phyloP scores from a whole-genome alignment of 1,140 invertebrate species.

The Caerostris darwini region DNA sequence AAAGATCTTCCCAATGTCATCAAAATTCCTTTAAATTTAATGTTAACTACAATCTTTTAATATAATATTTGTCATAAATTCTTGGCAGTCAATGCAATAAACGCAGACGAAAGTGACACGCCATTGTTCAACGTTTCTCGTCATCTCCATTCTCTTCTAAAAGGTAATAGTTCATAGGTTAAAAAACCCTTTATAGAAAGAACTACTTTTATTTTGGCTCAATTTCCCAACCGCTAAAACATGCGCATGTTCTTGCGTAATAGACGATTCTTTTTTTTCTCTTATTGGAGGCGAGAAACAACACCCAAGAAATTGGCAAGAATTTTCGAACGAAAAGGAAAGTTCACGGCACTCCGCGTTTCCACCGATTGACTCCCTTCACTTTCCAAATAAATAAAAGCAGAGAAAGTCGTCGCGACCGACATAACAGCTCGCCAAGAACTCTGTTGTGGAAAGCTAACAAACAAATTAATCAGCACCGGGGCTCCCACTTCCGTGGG shows the following conservation, averaged over 20 bases:
- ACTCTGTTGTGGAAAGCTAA: conserved; percentile 46
- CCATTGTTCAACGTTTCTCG: too few species aligned
- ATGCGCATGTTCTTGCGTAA: background rate
- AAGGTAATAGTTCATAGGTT: background rate
- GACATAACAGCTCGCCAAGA: conserved; percentile 51
- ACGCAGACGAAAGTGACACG: too few species aligned
- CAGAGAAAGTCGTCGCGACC: conserved; percentile 30
- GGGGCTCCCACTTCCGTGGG: background rate
- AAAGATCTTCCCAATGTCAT: too few species aligned
- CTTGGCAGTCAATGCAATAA: too few species aligned
- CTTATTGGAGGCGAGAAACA: background rate
- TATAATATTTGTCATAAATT: too few species aligned
- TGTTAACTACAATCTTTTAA: too few species aligned
- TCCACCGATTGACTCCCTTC: background rate
- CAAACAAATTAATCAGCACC: conserved; percentile 44
- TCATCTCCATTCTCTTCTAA: background rate
- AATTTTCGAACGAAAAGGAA: conserved; percentile 19
- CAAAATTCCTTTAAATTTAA: too few species aligned
- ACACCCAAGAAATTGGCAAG: conserved; percentile 6
- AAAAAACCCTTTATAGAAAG: background rate
- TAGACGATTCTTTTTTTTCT: background rate
- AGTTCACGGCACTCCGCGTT: conserved; percentile 30
- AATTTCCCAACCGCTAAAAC: background rate
- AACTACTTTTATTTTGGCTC: background rate
- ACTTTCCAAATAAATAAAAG: background rate